phyloP scores from a whole-genome alignment of 2,113 vertebrate species.

The Malurus cyaneus region DNA sequence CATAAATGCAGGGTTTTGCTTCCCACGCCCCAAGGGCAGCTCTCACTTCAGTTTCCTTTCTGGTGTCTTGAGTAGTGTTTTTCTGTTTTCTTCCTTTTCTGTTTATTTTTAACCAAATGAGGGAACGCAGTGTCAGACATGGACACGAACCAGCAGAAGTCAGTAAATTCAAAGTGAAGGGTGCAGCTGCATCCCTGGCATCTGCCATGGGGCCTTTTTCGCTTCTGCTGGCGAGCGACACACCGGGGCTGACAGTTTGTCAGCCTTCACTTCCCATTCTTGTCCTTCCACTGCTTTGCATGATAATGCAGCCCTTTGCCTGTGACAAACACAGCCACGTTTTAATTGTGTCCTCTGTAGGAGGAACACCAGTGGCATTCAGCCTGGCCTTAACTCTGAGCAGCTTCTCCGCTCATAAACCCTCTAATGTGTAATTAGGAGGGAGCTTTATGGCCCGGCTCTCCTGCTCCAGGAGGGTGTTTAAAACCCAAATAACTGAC shows the following conservation, averaged over 20 bases:
- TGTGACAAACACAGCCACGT: neutral
- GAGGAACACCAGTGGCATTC: neutral
- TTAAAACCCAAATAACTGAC: neutral
- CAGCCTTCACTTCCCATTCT: constrained; percentile 26
- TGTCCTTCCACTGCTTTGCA: neutral
- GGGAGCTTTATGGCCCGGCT: neutral
- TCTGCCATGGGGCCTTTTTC: neutral
- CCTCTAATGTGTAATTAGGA: constrained; percentile 5
- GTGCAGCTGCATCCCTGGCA: neutral
- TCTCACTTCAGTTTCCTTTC: neutral
- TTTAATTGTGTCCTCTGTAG: neutral
- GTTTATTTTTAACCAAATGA: constrained; percentile 43
- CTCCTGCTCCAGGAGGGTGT: neutral
- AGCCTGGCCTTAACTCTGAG: neutral
- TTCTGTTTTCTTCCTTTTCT: neutral
- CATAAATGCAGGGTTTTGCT: neutral
- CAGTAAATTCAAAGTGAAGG: constrained; percentile 25
- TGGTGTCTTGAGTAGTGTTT: constrained; percentile 8
- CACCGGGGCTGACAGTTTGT: neutral
- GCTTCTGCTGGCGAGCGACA: neutral
- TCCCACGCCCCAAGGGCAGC: neutral
- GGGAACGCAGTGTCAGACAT: neutral
- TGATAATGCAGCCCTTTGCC: constrained; percentile 1
- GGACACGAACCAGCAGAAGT: neutral
- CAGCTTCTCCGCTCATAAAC: constrained; percentile 14